Conservation (phyloP, 2,113 vertebrate species). For the Xiphophorus couchianus region DNA sequence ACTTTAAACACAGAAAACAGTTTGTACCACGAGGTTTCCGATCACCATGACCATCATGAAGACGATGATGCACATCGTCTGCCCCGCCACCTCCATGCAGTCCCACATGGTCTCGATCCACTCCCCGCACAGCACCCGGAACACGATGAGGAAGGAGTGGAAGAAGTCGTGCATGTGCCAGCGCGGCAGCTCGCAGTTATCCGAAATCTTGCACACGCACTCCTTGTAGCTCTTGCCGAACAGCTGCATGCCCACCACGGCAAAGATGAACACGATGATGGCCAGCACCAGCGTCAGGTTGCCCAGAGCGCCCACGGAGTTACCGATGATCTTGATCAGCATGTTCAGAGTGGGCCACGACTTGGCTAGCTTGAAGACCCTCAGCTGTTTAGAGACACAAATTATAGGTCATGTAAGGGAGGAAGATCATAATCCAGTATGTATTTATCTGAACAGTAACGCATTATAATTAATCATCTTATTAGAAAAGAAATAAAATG, state of each 20-base stretch:
- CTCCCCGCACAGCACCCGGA: slow-evolving; percentile 95
- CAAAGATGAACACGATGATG: slow-evolving; percentile 99
- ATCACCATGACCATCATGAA: slow-evolving; percentile 99
- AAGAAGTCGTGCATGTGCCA: slow-evolving; percentile 99
- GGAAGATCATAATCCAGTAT: neutral
- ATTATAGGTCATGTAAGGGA: neutral
- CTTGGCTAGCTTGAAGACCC: slow-evolving; percentile 98
- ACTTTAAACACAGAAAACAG: too few species aligned
- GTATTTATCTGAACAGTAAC: too few species aligned
- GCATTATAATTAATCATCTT: too few species aligned
- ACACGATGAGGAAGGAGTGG: slow-evolving; percentile 98
- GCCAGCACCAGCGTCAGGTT: slow-evolving; percentile 95
- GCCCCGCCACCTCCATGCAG: slow-evolving; percentile 96
- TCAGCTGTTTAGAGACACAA: slow-evolving; percentile 79
- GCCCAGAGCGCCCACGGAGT: slow-evolving; percentile 94
- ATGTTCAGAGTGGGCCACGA: slow-evolving; percentile 98
- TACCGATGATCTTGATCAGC: slow-evolving; percentile 99
- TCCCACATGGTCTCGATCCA: slow-evolving; percentile 99
- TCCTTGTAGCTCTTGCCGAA: slow-evolving; percentile 96
- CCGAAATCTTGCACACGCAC: slow-evolving; percentile 89
- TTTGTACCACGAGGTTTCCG: slow-evolving; percentile 95
- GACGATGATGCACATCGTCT: slow-evolving; percentile 94
- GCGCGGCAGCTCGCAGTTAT: slow-evolving; percentile 87
- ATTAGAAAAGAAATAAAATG: too few species aligned
- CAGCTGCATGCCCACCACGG: slow-evolving; percentile 98